Base-by-base conservation (phyloP, 2,797 vertebrate species). In the Dicrostonyx torquatus region DNA sequence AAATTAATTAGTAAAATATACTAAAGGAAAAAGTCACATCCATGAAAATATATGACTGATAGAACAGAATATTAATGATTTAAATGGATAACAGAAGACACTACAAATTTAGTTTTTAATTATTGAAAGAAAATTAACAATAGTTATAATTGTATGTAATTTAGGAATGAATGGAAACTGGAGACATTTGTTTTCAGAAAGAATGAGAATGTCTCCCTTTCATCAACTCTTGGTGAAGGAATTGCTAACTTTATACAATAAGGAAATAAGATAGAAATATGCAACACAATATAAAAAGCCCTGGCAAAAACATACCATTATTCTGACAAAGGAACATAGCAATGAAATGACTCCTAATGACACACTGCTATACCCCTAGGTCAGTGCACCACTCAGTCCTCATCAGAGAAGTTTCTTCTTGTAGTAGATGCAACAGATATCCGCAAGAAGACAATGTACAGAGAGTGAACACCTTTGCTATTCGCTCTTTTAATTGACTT, bases 71-170 rank as follows among this genome's bases (percentile, higher is more conserved):
- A 68, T 68, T 93, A 86, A 76, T 82, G 24, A 9, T 24, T 60
- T 70, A 85, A 84, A 31, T 37, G 88, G 22, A 64, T 80, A 50
- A 26, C 22, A 89, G 50, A 37, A 60, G 48, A 84, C 17, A 79
- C 10, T 5, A 75, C 4, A 86, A 75, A 45, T 73, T 77, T 37
- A 53, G 50, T 18, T 84, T 43, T 77, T 64, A 85, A 88, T 55
- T 76, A 22, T n/a, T 94, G 68, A 87, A 15, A 72, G 58, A 60
- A 89, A 87, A 93, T 66, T 68, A 88, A 82, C 6, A 72, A 43
- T 43, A 86, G 22, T 66, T 93, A 50, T 40, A 89, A 70, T 43
- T 50, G 24, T 93, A 2, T 86, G 78, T 22, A 70, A 80, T 55
- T 72, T 55, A n/a, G 66, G 82, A 64, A 77, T 72, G 20, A 72